Evolutionary conservation across 2,797 vertebrate species (phyloP).

Genomic region (Rhinatrema bivittatum): DNA sequence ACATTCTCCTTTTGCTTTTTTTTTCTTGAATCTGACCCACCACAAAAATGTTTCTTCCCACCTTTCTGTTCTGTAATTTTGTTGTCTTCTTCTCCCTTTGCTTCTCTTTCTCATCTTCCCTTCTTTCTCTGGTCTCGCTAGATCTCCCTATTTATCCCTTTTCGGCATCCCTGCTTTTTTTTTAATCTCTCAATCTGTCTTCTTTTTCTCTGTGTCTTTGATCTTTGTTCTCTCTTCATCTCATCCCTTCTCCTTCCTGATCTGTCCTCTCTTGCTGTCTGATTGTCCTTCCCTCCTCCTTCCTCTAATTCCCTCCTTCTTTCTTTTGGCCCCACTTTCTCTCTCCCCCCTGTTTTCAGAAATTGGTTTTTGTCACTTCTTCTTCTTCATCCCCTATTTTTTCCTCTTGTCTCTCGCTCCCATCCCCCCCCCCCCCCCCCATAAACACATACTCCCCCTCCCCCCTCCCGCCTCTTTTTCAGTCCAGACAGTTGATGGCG

Average conservation of each 20-base stretch:
- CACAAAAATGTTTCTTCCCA: no score
- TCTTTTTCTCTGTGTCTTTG: not conserved
- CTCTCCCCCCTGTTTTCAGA: not conserved
- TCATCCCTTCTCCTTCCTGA: not conserved
- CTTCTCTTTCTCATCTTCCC: not conserved
- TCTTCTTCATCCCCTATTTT: not conserved
- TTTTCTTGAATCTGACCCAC: no score
- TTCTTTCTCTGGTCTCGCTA: not conserved
- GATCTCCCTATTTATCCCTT: not conserved
- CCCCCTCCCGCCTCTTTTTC: not conserved
- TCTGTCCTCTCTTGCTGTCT: not conserved
- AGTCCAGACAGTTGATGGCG: no score
- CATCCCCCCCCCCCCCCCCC: not conserved
- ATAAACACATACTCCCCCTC: not conserved
- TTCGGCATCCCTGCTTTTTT: not conserved
- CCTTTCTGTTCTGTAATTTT: no score
- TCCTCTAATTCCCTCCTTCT: no score
- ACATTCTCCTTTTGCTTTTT: no score
- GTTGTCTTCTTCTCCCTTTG: not conserved
- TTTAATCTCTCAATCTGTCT: not conserved
- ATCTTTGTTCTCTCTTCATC: not conserved
- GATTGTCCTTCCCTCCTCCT: not conserved
- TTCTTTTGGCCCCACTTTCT: not conserved
- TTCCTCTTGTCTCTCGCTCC: not conserved
- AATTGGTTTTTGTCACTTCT: not conserved